Evolutionary conservation across 2,888 invertebrate genomes (phyloP).

Genomic region (Cacoxenus indagator): DNA sequence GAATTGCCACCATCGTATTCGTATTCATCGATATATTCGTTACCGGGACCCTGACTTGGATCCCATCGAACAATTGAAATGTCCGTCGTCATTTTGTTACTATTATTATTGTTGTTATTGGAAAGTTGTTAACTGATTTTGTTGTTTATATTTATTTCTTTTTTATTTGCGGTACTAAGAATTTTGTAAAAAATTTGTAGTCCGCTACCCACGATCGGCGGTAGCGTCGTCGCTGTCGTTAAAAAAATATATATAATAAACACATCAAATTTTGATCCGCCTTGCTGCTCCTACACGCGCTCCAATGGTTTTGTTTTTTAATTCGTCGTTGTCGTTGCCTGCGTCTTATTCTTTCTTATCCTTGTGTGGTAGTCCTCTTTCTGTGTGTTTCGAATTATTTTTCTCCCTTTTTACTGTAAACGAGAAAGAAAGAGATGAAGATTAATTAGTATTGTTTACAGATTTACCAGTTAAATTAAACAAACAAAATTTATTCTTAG

Average conservation of each 20-base stretch:
- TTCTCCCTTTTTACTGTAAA: no score
- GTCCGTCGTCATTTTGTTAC: slow-evolving; percentile 88
- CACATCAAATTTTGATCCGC: background rate
- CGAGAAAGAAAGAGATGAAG: no score
- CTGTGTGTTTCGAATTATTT: no score
- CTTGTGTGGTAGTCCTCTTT: no score
- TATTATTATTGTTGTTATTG: slow-evolving; percentile 1
- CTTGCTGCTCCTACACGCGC: background rate
- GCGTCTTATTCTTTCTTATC: no score
- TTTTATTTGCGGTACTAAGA: slow-evolving; percentile 26
- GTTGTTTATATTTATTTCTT: slow-evolving; percentile 30
- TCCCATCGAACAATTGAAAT: slow-evolving; percentile 98
- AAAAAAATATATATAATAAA: slow-evolving; percentile 32
- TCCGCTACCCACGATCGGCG: slow-evolving; percentile 37
- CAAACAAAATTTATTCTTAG: no score
- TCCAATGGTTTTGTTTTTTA: background rate
- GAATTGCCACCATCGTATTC: slow-evolving; percentile 99
- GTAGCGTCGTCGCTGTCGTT: slow-evolving; percentile 33
- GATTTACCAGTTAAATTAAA: no score
- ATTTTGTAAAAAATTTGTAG: slow-evolving; percentile 29
- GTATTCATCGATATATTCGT: slow-evolving; percentile 96
- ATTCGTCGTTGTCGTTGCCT: background rate
- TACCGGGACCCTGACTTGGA: slow-evolving; percentile 87
- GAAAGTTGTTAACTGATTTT: slow-evolving; percentile 11
- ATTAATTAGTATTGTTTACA: no score